A percentile compares a stretch with the other conserved stretches of the same genome.
Conservation (phyloP, 1,140 invertebrate species). For the Sipha flava region DNA sequence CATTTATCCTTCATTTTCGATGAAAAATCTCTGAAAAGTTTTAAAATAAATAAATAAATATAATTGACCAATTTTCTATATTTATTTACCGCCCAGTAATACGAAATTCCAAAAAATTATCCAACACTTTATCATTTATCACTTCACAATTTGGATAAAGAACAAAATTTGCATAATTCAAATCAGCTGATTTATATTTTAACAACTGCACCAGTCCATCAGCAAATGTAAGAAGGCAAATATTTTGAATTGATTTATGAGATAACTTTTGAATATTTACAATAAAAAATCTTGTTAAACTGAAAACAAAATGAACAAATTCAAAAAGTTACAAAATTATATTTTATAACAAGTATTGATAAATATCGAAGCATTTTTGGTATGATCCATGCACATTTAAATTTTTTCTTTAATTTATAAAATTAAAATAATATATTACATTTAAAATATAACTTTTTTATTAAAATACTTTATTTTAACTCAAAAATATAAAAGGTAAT, state of each 20-base stretch:
- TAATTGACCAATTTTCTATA: neutral
- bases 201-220: neutral
- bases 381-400: too few relatives aligned
- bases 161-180: neutral
- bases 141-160: neutral
- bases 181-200: neutral
- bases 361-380: too few relatives aligned
- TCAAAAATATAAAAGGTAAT: too few relatives aligned
- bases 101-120: constrained; percentile 8
- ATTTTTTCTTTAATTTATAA: too few relatives aligned
- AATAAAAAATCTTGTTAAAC: constrained; percentile 4
- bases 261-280: neutral
- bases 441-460: too few relatives aligned
- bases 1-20: constrained; percentile 22
- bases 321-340: too few relatives aligned
- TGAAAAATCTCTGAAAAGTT: neutral
- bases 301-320: neutral
- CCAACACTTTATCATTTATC: neutral
- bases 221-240: neutral
- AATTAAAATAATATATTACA: too few relatives aligned
- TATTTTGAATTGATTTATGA: constrained; percentile 10
- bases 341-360: too few relatives aligned
- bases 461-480: too few relatives aligned
- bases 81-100: neutral
- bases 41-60: neutral